phyloP scores from a whole-genome alignment of 2,888 invertebrate species.

The Cataglyphis albicans region DNA sequence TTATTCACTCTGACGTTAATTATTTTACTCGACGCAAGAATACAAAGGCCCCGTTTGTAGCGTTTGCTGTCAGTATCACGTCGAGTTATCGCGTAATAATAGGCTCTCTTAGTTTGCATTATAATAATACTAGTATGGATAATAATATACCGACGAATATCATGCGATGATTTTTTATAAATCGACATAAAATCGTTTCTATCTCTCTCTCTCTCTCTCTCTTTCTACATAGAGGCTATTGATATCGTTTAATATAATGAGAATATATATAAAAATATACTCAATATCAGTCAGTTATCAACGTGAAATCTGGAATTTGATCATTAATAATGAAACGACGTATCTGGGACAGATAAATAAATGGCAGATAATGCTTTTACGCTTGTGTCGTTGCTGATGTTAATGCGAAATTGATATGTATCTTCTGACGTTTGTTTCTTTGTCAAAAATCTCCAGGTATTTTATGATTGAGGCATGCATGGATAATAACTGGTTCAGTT shows the following conservation, averaged over 20 bases:
- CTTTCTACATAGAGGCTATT: neutral
- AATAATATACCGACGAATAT: neutral
- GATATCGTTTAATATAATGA: neutral
- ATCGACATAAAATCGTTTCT: neutral
- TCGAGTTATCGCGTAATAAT: constrained; percentile 35
- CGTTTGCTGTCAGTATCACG: constrained; percentile 19
- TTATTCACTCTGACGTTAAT: constrained; percentile 44
- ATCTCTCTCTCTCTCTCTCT: no score
- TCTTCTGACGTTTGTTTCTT: constrained; percentile 3
- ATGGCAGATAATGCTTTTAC: neutral
- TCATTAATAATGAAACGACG: constrained; percentile 4
- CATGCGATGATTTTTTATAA: neutral
- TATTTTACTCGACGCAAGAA: constrained; percentile 50
- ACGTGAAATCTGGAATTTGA: neutral
- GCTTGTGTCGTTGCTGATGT: neutral
- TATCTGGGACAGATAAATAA: constrained; percentile 9
- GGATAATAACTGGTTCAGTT: constrained; percentile 29
- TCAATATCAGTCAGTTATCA: neutral
- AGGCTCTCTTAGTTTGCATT: constrained; percentile 28
- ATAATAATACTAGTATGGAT: neutral
- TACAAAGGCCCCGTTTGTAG: constrained; percentile 24
- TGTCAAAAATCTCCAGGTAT: neutral
- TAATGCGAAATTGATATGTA: constrained; percentile 10
- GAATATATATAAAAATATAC: neutral
- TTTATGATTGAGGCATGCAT: constrained; percentile 41